Evolutionary conservation across 2,797 vertebrate species (phyloP), one percentile per base, ranked within the genome.

Genomic region (Myripristis jacobus): DNA sequence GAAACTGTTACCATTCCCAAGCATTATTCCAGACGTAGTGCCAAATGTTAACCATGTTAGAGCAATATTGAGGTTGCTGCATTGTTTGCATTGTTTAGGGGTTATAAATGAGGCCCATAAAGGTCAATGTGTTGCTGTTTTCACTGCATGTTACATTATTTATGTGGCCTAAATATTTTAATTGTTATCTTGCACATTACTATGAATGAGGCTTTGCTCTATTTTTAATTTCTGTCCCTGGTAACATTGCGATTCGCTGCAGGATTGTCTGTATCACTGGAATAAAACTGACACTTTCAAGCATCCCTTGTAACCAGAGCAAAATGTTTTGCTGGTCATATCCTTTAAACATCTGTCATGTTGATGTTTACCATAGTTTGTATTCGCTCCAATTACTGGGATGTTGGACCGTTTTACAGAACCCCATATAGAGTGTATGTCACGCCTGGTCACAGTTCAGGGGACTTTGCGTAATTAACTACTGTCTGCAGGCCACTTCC

Each of bases 401-500:
- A 24, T 52, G n/a, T 16, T 44, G 31, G 25, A 34, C 64, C 63
- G 46, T 53, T 61, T 47, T n/a, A 58, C 54, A 71, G 54, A 60
- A 11, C 44, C 52, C 58, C 41, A 44, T 44, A 41, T 61, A 6
- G 29, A 31, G 29, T 31, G 11, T 64, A 66, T 62, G 22, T 77
- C 75, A 73, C 71, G 55, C 62, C 75, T 82, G 67, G 75, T 87
- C 73, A 81, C 71, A 82, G 80, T 83, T 87, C 65, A 84, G 66
- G 55, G 69, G 77, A 73, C 67, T 61, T 61, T 70, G 34, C 57
- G 57, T 87, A 79, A 88, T 86, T 90, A 78, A 87, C 85, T 70
- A 25, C 29, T 63, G 66, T 75, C 80, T 79, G 55, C 54, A 66
- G 74, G 70, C 63, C 70, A 73, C 69, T 70, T 83, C 74, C 75